These are phyloP conservation scores for Theretra japonica DNA, from an alignment of 2,888 invertebrate species.

Conservation along the genomic window DNA sequence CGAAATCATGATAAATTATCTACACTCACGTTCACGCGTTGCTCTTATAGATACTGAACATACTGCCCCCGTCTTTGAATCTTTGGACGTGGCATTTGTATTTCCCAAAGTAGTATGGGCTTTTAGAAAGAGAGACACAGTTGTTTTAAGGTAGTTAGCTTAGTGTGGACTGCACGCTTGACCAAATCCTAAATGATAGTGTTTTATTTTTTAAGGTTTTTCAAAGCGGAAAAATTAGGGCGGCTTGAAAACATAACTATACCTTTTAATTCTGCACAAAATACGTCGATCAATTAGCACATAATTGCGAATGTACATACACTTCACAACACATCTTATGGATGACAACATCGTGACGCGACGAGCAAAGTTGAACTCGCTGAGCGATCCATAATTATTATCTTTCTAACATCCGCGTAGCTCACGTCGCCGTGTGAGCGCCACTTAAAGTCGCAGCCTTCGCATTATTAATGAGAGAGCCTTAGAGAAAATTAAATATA, in stretches of 20 bases:
- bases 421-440: constrained; percentile 77
- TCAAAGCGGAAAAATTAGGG: too few species aligned
- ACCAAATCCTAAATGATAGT: too few species aligned
- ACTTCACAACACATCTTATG: neutral
- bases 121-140: too few species aligned
- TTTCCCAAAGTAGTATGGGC: neutral
- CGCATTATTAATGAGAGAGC: constrained; percentile 84
- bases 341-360: neutral
- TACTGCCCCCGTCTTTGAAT: constrained; percentile 36
- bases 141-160: too few species aligned
- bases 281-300: neutral
- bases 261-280: neutral
- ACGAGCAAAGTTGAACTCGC: neutral
- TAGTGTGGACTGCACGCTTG: too few species aligned
- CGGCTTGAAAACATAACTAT: too few species aligned
- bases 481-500: constrained; percentile 85
- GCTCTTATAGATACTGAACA: constrained; percentile 59
- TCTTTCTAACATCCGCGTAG: constrained; percentile 61
- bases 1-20: constrained; percentile 84
- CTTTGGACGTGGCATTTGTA: constrained; percentile 54
- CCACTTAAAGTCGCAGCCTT: constrained; percentile 84
- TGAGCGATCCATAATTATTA: constrained; percentile 17
- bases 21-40: constrained; percentile 73
- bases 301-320: neutral
- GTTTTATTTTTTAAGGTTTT: too few species aligned